Evolutionary conservation across 2,113 vertebrate species (phyloP).

Genomic region (Chionodraco myersi): DNA sequence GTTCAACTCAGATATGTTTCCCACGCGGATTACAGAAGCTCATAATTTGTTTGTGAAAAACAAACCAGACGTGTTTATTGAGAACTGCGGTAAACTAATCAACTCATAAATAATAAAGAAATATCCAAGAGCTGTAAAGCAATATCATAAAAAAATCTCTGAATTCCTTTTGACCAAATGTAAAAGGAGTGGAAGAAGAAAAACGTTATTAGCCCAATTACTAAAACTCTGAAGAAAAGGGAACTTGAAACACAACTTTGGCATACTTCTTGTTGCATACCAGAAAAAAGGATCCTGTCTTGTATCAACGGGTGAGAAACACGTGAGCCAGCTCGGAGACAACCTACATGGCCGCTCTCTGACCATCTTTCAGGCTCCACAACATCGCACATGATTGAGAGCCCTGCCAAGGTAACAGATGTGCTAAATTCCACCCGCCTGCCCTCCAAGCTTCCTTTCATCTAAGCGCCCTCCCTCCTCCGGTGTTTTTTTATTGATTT

Average conservation of each 20-base stretch:
- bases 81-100: conserved; percentile 60
- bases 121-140: conserved; percentile 31
- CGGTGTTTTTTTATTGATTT: conserved; percentile 78
- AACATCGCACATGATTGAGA: conserved; percentile 68
- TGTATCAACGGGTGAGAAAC: conserved; percentile 32
- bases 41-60: conserved; percentile 47
- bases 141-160: conserved; percentile 10
- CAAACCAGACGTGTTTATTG: conserved; percentile 64
- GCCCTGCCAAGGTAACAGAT: conserved; percentile 75
- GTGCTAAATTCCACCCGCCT: conserved; percentile 73
- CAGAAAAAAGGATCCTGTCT: neutral
- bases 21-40: conserved; percentile 51
- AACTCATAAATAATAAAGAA: conserved; percentile 54
- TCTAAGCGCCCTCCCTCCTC: conserved; percentile 63
- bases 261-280: neutral
- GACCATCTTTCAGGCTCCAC: conserved; percentile 53
- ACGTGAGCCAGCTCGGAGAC: conserved; percentile 29
- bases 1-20: conserved; percentile 42
- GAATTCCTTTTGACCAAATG: conserved; percentile 18
- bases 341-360: conserved; percentile 26
- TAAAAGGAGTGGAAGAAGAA: neutral
- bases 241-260: neutral
- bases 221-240: neutral
- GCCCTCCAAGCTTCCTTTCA: conserved; percentile 69
- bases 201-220: neutral